Conservation (phyloP, 2,113 vertebrate species). For the Struthio camelus region DNA sequence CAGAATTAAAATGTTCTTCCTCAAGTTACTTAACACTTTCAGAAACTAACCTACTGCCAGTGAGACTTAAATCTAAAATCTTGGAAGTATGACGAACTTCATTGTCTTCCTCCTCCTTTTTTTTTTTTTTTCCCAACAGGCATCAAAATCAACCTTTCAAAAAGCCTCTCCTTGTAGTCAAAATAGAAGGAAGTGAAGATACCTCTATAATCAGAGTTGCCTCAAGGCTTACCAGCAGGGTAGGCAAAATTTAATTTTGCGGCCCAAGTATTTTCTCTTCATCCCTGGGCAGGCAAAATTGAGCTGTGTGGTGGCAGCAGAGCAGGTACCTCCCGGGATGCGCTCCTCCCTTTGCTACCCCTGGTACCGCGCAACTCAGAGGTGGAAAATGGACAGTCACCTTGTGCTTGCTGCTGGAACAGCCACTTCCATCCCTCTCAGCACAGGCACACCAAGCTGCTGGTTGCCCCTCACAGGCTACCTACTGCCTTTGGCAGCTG, state of each 20-base stretch:
- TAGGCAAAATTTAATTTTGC: constrained; percentile 39
- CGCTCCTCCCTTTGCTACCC: background rate
- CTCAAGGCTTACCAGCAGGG: constrained; percentile 10
- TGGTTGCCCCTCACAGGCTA: background rate
- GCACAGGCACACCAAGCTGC: background rate
- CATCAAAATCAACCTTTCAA: constrained; percentile 31
- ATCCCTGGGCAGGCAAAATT: background rate
- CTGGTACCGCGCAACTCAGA: accelerated
- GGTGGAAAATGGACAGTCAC: background rate
- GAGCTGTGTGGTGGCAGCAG: background rate
- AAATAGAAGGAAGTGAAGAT: background rate
- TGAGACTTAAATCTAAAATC: constrained; percentile 30
- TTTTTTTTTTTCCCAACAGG: background rate
- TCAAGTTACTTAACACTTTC: constrained; percentile 20
- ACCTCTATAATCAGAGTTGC: background rate
- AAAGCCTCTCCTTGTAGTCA: background rate
- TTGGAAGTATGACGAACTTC: background rate
- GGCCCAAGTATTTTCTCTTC: constrained; percentile 8
- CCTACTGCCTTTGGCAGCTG: background rate
- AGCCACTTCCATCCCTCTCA: background rate
- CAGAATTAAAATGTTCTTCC: constrained; percentile 42
- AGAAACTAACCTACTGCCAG: constrained; percentile 39
- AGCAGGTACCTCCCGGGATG: background rate
- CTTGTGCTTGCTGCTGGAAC: background rate
- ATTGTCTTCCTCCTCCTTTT: background rate